Conservation (phyloP, 2,888 invertebrate genomes). For the Hyposoter dolosus region DNA sequence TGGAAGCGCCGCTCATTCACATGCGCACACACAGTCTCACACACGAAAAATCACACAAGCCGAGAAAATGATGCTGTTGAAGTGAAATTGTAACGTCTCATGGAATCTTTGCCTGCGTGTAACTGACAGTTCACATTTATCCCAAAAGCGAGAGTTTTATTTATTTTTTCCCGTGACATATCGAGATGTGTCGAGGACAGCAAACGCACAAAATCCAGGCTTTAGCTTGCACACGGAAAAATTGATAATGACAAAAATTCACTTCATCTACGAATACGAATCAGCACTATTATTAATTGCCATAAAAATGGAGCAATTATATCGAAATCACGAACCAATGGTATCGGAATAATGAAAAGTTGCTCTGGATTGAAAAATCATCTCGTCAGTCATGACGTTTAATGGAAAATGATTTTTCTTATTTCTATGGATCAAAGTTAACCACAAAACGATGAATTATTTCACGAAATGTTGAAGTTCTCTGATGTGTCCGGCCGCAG, state of each 20-base stretch:
- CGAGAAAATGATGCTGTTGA: conserved; percentile 78
- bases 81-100: conserved; percentile 72
- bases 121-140: conserved; percentile 83
- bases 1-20: conserved; percentile 32
- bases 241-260: background rate
- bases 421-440: background rate
- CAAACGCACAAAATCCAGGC: conserved; percentile 29
- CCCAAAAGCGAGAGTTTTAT: conserved; percentile 80
- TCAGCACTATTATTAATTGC: background rate
- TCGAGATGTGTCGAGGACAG: conserved; percentile 82
- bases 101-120: conserved; percentile 72
- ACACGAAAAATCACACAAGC: conserved; percentile 63
- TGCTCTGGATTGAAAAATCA: background rate
- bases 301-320: background rate
- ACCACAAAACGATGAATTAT: background rate
- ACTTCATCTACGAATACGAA: background rate
- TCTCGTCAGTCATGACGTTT: background rate
- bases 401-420: background rate
- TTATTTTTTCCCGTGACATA: conserved; percentile 74
- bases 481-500: conserved; percentile 34
- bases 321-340: background rate
- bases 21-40: conserved; percentile 24
- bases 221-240: conserved; percentile 15
- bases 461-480: conserved; percentile 11
- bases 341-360: background rate